phyloP scores from a whole-genome alignment of 2,888 invertebrate genomes.

The Melieria omissa region DNA sequence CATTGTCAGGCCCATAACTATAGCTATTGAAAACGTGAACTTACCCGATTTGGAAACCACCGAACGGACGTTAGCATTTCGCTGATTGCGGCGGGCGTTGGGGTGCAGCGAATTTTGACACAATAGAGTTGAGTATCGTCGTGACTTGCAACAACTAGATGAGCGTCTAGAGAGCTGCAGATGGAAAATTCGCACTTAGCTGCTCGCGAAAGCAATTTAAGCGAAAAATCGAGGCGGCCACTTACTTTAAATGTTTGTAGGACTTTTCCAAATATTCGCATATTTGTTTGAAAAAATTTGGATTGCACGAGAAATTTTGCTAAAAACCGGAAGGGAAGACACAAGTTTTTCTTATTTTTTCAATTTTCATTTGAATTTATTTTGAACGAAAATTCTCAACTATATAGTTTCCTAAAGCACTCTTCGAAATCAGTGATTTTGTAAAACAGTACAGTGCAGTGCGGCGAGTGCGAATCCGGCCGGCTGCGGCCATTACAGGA shows the following conservation, averaged over 20 bases:
- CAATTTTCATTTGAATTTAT: conserved; percentile 37
- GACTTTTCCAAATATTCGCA: conserved; percentile 51
- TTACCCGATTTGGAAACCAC: conserved; percentile 44
- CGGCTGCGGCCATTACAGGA: no score
- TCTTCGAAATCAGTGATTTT: conserved; percentile 15
- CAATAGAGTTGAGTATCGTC: conserved; percentile 32
- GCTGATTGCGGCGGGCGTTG: conserved; percentile 8
- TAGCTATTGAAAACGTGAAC: conserved; percentile 34
- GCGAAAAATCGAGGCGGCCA: conserved; percentile 10
- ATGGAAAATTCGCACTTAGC: conserved; percentile 12
- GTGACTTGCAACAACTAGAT: conserved; percentile 33
- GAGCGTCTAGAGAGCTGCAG: conserved; percentile 48
- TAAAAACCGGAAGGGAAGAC: conserved; percentile 42
- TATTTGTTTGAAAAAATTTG: conserved; percentile 37
- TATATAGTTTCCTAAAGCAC: conserved; percentile 4
- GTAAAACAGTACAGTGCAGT: background rate
- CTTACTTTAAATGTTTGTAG: conserved; percentile 49
- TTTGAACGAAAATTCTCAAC: conserved; percentile 33
- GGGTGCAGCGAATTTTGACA: conserved; percentile 19
- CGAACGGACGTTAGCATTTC: conserved; percentile 20
- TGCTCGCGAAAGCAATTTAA: background rate
- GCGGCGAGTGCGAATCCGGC: no score
- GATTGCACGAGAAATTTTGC: conserved; percentile 42
- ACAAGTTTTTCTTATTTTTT: conserved; percentile 33
- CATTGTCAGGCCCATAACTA: conserved; percentile 19